Conservation (phyloP, 2,888 invertebrate genomes). For the Aproaerema taeniolella region DNA sequence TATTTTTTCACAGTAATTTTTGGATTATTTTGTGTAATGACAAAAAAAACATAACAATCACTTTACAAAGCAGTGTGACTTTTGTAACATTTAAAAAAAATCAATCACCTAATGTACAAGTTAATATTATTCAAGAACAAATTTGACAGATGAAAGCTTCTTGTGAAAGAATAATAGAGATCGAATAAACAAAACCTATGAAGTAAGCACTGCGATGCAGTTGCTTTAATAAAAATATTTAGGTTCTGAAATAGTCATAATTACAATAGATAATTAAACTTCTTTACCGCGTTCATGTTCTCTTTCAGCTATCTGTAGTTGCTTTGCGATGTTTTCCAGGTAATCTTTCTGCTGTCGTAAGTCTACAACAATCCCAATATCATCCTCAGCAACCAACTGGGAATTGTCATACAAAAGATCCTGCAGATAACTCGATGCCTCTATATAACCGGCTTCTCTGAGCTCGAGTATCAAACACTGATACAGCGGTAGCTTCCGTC, state of each 20-base stretch:
- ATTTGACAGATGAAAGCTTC: too few species aligned
- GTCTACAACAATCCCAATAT: constrained; percentile 68
- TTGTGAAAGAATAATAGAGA: too few species aligned
- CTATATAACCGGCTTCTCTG: constrained; percentile 63
- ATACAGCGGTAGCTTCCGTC: constrained; percentile 68
- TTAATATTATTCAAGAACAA: too few species aligned
- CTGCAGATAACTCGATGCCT: constrained; percentile 67
- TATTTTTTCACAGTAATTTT: too few species aligned
- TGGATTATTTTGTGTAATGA: too few species aligned
- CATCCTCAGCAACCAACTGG: constrained; percentile 62
- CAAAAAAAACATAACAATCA: too few species aligned
- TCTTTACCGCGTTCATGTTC: constrained; percentile 45
- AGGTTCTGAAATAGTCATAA: too few species aligned
- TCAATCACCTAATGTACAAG: too few species aligned
- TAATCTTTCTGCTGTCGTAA: constrained; percentile 49
- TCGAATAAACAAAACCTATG: too few species aligned
- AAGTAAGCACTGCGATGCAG: too few species aligned
- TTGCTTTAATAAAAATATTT: neutral
- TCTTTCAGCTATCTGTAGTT: constrained; percentile 53
- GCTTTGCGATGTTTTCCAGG: constrained; percentile 52
- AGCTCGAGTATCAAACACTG: constrained; percentile 76
- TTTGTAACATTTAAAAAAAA: too few species aligned
- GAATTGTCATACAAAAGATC: constrained; percentile 76
- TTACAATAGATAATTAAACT: constrained; percentile 42
- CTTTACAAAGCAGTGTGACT: too few species aligned